These are phyloP conservation scores for Cydia pomonella DNA, from an alignment of 1,140 invertebrate genomes.

Conservation along the genomic window DNA sequence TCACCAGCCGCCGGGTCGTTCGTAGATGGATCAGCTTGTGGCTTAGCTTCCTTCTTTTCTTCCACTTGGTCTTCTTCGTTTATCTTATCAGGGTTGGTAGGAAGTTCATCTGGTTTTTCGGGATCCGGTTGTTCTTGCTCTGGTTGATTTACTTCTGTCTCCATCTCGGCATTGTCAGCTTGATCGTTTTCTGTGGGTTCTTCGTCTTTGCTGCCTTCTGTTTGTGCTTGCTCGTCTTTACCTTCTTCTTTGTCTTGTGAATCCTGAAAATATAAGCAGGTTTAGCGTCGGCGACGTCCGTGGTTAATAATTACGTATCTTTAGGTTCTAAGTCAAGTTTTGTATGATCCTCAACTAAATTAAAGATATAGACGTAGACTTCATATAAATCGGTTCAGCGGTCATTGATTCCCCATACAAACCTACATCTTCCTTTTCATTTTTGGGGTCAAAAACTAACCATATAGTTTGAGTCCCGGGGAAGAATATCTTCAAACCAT, in stretches of 20 bases:
- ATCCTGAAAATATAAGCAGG: constrained; percentile 29
- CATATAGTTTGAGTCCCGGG: too few species aligned
- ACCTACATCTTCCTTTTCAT: too few species aligned
- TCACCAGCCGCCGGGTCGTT: constrained; percentile 81
- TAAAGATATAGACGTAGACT: too few species aligned
- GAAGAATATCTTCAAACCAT: too few species aligned
- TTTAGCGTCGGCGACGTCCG: too few species aligned
- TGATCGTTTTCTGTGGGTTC: constrained; percentile 45
- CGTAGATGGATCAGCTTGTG: constrained; percentile 81
- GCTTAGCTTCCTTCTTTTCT: constrained; percentile 85
- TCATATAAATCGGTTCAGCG: too few species aligned
- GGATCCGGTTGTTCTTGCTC: constrained; percentile 56
- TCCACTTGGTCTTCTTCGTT: constrained; percentile 81
- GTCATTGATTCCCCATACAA: too few species aligned
- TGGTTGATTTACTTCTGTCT: constrained; percentile 57
- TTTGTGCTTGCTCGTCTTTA: constrained; percentile 33
- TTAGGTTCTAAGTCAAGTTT: too few species aligned
- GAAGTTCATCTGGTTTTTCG: constrained; percentile 73
- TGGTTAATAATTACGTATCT: too few species aligned
- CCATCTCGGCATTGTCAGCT: constrained; percentile 45
- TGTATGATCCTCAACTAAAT: too few species aligned
- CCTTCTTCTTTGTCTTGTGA: constrained; percentile 40
- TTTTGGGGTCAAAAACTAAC: too few species aligned
- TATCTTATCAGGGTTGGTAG: constrained; percentile 72
- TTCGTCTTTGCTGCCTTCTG: constrained; percentile 57